phyloP scores from a whole-genome alignment of 1,140 invertebrate genomes.

The Ceratoteleas bidentatus region DNA sequence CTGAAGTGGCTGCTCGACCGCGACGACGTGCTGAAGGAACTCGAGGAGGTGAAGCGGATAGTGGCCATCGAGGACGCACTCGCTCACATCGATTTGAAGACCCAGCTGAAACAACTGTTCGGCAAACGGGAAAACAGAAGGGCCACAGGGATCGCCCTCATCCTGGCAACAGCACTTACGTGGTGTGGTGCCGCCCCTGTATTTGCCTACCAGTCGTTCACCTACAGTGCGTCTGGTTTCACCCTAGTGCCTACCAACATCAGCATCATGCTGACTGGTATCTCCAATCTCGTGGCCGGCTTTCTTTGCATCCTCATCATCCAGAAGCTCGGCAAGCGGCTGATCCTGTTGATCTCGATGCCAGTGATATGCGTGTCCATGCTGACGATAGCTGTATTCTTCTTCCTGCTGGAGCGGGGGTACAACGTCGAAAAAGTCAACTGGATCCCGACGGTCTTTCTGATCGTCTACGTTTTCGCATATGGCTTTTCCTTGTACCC shows the following conservation, averaged over 20 bases:
- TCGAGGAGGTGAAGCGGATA: conserved; percentile 84
- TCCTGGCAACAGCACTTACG: conserved; percentile 90
- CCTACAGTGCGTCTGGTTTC: conserved; percentile 88
- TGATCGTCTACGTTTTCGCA: conserved; percentile 75
- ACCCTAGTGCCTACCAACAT: conserved; percentile 82
- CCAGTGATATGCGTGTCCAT: conserved; percentile 85
- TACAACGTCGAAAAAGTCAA: conserved; percentile 73
- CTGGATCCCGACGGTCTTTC: conserved; percentile 77
- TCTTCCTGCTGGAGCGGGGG: conserved; percentile 79
- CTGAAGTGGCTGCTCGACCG: conserved; percentile 85
- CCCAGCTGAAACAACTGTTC: conserved; percentile 29
- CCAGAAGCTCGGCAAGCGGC: conserved; percentile 87
- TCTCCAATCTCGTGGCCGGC: conserved; percentile 88
- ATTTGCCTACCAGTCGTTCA: conserved; percentile 90
- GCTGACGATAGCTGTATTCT: conserved; percentile 84
- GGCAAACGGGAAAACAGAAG: conserved; percentile 63
- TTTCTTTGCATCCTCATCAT: conserved; percentile 86
- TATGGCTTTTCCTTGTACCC: conserved; percentile 79
- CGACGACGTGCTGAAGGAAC: conserved; percentile 81
- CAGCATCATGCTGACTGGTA: conserved; percentile 88
- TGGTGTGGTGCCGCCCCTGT: conserved; percentile 92
- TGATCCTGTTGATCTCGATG: conserved; percentile 87
- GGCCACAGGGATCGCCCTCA: conserved; percentile 87
- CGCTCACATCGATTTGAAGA: conserved; percentile 70
- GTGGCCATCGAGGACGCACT: conserved; percentile 77